Conservation (phyloP, 1,140 invertebrate genomes). For the Drosophila obscura region DNA sequence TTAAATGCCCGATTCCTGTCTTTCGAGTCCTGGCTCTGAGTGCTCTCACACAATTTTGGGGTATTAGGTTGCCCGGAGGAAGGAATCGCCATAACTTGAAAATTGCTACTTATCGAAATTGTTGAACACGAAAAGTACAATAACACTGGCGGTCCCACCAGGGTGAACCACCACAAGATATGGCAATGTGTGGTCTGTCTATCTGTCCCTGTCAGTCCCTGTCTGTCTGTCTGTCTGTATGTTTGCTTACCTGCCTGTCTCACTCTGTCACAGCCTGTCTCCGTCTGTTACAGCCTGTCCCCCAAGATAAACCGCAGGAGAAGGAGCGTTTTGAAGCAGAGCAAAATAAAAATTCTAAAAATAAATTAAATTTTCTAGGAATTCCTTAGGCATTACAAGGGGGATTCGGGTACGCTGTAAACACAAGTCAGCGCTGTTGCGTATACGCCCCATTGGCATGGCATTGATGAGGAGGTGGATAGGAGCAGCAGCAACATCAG, state of each 20-base stretch:
- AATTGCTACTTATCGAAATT: slow-evolving; percentile 7
- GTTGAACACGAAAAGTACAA: neutral
- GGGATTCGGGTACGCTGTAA: neutral
- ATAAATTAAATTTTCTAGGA: slow-evolving; percentile 2
- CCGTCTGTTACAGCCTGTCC: neutral
- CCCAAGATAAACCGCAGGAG: neutral
- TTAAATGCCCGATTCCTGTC: neutral
- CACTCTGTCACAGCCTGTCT: too few relatives aligned
- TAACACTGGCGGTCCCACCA: neutral
- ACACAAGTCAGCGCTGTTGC: neutral
- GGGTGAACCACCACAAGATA: neutral
- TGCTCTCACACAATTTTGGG: too few relatives aligned
- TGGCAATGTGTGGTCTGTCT: neutral
- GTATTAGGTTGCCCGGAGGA: neutral
- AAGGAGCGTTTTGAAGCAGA: neutral
- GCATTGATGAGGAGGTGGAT: neutral
- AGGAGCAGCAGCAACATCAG: neutral
- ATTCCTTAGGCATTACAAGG: neutral
- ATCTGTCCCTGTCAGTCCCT: too few relatives aligned
- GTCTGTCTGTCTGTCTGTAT: too few relatives aligned
- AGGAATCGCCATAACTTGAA: slow-evolving; percentile 3
- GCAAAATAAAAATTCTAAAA: neutral
- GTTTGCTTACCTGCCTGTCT: neutral
- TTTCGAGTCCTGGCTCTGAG: too few relatives aligned
- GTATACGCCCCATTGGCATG: neutral